phyloP scores from a whole-genome alignment of 2,797 vertebrate genomes.

The Pipistrellus kuhlii region DNA sequence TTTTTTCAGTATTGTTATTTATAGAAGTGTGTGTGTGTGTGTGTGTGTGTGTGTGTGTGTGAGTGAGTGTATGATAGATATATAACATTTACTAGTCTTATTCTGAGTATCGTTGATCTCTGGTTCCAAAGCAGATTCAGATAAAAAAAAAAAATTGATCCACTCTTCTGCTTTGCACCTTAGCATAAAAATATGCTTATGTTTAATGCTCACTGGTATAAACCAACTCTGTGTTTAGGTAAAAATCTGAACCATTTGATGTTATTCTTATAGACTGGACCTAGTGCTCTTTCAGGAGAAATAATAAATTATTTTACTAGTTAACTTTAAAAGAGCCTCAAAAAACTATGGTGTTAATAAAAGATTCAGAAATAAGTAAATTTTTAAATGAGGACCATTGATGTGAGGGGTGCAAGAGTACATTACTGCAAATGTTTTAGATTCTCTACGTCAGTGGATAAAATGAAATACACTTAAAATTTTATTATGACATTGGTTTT shows the following conservation, averaged over 20 bases:
- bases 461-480: background rate
- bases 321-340: slow-evolving; percentile 32
- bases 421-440: background rate
- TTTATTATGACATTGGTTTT: background rate
- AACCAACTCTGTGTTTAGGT: background rate
- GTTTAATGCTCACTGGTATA: background rate
- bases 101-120: background rate
- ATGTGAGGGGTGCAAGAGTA: background rate
- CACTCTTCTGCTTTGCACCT: slow-evolving; percentile 16
- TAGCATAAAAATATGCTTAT: slow-evolving; percentile 12
- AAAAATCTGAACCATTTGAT: slow-evolving; percentile 10
- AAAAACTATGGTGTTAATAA: slow-evolving; percentile 42
- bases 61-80: background rate
- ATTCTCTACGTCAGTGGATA: background rate
- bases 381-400: slow-evolving; percentile 47
- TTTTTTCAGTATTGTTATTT: background rate
- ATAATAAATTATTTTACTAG: slow-evolving; percentile 34
- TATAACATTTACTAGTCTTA: background rate
- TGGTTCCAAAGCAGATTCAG: slow-evolving; percentile 50
- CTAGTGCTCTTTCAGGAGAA: slow-evolving; percentile 15
- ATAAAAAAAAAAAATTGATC: background rate
- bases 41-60: background rate
- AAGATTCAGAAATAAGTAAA: background rate
- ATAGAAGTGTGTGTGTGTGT: background rate
- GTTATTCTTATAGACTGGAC: background rate